Conservation (phyloP, 2,888 invertebrate species). For the Synanthedon tipuliformis region DNA sequence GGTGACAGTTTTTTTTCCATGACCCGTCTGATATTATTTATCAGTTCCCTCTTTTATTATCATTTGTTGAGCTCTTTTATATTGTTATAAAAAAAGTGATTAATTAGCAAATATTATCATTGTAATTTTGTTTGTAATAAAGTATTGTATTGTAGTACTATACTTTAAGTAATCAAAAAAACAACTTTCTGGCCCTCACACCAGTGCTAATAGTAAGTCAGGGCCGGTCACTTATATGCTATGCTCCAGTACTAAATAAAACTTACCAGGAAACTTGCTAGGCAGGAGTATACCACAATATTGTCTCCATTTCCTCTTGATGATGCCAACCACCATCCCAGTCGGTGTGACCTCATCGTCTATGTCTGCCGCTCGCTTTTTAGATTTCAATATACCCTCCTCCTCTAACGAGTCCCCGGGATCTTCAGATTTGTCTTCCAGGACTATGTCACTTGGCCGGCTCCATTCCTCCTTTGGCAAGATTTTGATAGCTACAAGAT, state of each 20-base stretch:
- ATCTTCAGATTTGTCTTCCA: slow-evolving; percentile 81
- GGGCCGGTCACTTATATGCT: no score
- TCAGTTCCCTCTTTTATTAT: no score
- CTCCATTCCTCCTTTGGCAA: slow-evolving; percentile 92
- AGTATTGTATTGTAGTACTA: no score
- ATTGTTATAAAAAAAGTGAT: no score
- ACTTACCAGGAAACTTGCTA: slow-evolving; percentile 73
- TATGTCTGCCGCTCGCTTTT: slow-evolving; percentile 22
- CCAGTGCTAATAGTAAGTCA: no score
- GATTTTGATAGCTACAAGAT: slow-evolving; percentile 90
- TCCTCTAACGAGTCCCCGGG: slow-evolving; percentile 76
- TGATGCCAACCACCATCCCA: slow-evolving; percentile 85
- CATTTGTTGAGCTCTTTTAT: no score
- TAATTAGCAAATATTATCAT: no score
- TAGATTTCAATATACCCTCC: slow-evolving; percentile 52
- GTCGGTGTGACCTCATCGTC: slow-evolving; percentile 59
- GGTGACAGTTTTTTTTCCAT: no score
- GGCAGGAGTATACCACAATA: slow-evolving; percentile 96
- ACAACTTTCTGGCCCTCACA: no score
- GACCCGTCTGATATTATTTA: no score
- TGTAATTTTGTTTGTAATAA: no score
- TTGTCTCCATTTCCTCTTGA: slow-evolving; percentile 95
- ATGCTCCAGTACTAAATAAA: background rate
- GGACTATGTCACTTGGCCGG: slow-evolving; percentile 85
- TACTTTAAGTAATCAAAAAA: no score